Evolutionary conservation across 2,113 vertebrate genomes (phyloP).

Genomic region (Eonycteris spelaea): DNA sequence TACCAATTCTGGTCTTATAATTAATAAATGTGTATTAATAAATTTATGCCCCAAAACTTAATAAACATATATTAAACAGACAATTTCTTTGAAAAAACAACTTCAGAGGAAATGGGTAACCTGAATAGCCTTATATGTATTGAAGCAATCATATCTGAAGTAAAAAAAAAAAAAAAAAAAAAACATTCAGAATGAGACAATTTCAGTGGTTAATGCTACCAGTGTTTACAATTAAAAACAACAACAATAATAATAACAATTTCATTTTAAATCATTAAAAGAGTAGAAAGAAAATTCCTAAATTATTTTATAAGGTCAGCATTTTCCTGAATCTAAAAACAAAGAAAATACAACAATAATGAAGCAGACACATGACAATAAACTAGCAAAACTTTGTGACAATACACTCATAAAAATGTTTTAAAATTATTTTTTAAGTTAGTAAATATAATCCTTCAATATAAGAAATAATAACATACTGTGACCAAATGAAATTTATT

Average conservation of each 20-base stretch:
- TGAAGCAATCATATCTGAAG: neutral
- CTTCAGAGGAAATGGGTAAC: neutral
- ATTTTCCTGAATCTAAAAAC: neutral
- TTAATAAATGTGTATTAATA: neutral
- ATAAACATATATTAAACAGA: neutral
- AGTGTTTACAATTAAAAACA: neutral
- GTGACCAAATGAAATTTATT: neutral
- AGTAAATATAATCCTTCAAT: neutral
- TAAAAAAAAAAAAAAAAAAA: neutral
- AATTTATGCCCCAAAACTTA: neutral
- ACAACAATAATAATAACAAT: neutral
- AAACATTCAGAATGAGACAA: neutral
- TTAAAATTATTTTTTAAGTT: neutral
- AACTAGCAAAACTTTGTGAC: neutral
- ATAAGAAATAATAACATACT: neutral
- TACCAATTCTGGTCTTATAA: neutral
- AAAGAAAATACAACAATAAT: neutral
- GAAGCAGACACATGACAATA: neutral
- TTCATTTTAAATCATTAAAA: neutral
- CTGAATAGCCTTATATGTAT: neutral
- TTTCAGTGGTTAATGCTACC: neutral
- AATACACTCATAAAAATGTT: neutral
- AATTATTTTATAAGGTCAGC: neutral
- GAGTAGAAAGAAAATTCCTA: neutral
- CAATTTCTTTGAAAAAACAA: neutral